Evolutionary conservation across 2,113 vertebrate genomes (phyloP).

Genomic region (Cebus imitator): DNA sequence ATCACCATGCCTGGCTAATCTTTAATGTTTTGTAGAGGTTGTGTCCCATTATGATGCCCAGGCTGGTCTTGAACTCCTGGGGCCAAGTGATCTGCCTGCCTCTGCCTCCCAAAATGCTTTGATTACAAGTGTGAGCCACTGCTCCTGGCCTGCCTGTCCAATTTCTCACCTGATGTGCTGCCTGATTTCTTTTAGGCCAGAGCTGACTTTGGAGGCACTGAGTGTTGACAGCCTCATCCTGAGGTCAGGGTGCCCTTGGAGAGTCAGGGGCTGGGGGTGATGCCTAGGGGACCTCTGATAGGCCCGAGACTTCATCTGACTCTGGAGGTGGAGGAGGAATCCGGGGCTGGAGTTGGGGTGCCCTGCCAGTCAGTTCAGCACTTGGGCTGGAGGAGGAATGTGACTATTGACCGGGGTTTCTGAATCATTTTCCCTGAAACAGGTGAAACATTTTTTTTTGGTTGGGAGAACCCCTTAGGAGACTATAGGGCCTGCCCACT

Average conservation of each 20-base stretch:
- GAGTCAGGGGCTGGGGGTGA: not conserved
- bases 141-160: not conserved
- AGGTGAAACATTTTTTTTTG: not conserved
- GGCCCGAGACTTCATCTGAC: not conserved
- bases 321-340: not conserved
- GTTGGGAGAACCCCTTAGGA: not conserved
- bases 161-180: conserved; percentile 3
- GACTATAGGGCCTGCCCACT: not conserved
- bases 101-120: too few relatives aligned
- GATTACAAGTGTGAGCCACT: too few relatives aligned
- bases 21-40: too few relatives aligned
- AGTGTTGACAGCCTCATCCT: not conserved
- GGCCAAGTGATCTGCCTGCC: too few relatives aligned
- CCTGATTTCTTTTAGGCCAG: conserved; percentile 11
- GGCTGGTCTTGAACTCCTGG: too few relatives aligned
- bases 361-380: not conserved
- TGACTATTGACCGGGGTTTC: not conserved
- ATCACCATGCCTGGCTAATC: too few relatives aligned
- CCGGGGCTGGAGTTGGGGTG: not conserved
- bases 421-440: not conserved
- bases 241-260: not conserved
- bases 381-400: not conserved
- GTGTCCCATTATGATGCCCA: too few relatives aligned
- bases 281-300: too few relatives aligned
- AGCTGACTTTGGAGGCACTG: not conserved